These are phyloP conservation scores for Biston betularia DNA, from an alignment of 2,888 invertebrate genomes.

Conservation along the genomic window DNA sequence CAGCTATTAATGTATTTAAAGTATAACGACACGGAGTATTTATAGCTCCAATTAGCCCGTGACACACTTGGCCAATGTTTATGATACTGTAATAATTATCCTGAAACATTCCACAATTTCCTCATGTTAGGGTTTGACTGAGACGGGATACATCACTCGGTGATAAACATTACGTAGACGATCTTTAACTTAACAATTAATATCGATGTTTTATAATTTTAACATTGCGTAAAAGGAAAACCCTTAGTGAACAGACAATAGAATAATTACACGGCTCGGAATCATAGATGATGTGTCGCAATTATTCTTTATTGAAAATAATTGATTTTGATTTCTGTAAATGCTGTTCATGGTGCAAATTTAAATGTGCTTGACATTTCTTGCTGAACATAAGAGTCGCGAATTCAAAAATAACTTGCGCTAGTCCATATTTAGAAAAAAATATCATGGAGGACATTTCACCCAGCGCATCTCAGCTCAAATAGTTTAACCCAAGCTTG, in stretches of 20 bases:
- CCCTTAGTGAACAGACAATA: slow-evolving; percentile 20
- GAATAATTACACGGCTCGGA: slow-evolving; percentile 33
- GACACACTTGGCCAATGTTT: slow-evolving; percentile 41
- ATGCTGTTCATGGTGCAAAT: slow-evolving; percentile 38
- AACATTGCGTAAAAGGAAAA: neutral
- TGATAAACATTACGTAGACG: neutral
- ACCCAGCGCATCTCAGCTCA: too few relatives aligned
- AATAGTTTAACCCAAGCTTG: too few relatives aligned
- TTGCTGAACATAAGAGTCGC: slow-evolving; percentile 1
- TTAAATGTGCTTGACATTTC: slow-evolving; percentile 24
- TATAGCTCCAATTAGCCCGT: slow-evolving; percentile 51
- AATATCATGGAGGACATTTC: neutral
- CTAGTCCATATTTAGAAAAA: neutral
- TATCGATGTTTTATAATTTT: too few relatives aligned
- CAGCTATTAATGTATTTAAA: slow-evolving; percentile 49
- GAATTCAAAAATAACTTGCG: neutral
- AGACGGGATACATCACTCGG: too few relatives aligned
- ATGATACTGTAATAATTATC: slow-evolving; percentile 25
- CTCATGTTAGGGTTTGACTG: neutral
- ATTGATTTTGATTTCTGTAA: slow-evolving; percentile 54
- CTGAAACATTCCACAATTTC: slow-evolving; percentile 28
- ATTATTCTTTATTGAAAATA: slow-evolving; percentile 56
- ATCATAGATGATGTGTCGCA: slow-evolving; percentile 44
- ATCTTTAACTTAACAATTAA: neutral
- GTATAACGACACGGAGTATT: slow-evolving; percentile 46